A percentile compares a stretch with the other conserved stretches of the same genome.
Conservation (phyloP, 2,113 vertebrate species). For the Ameiurus melas region DNA sequence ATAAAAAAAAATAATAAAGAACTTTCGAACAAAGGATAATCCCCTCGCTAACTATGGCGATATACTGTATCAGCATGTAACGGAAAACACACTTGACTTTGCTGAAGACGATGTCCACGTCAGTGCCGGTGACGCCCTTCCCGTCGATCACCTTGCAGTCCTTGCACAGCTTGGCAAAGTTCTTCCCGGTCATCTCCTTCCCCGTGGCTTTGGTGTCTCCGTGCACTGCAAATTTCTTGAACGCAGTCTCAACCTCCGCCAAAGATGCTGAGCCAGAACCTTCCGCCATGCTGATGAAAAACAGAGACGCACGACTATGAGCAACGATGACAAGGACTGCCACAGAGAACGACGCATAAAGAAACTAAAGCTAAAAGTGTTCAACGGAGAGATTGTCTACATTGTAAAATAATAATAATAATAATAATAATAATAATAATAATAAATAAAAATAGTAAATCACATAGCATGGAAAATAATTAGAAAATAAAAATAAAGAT, state of each 20-base stretch:
- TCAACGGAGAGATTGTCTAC: not conserved
- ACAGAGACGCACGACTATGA: not conserved
- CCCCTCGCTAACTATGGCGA: not conserved
- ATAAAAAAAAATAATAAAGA: no score
- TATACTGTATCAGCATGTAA: not conserved
- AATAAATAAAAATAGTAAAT: not conserved
- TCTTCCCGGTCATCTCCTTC: slow-evolving; percentile 82
- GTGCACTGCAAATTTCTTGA: slow-evolving; percentile 78
- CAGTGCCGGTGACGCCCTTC: slow-evolving; percentile 79
- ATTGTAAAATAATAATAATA: not conserved
- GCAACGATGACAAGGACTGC: not conserved
- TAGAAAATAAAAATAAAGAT: not conserved
- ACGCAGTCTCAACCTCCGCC: slow-evolving; percentile 73
- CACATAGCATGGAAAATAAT: not conserved
- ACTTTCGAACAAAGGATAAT: not conserved
- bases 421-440: not conserved
- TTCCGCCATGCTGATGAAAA: slow-evolving; percentile 68
- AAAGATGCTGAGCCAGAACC: slow-evolving; percentile 48
- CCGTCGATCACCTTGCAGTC: slow-evolving; percentile 84
- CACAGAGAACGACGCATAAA: not conserved
- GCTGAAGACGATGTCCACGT: slow-evolving; percentile 85
- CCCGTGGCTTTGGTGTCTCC: slow-evolving; percentile 78
- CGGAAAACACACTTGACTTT: slow-evolving; percentile 85
- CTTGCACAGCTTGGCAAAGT: slow-evolving; percentile 88
- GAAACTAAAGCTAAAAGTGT: not conserved